phyloP scores from a whole-genome alignment of 2,888 invertebrate genomes.

The Acrobasis consociella region DNA sequence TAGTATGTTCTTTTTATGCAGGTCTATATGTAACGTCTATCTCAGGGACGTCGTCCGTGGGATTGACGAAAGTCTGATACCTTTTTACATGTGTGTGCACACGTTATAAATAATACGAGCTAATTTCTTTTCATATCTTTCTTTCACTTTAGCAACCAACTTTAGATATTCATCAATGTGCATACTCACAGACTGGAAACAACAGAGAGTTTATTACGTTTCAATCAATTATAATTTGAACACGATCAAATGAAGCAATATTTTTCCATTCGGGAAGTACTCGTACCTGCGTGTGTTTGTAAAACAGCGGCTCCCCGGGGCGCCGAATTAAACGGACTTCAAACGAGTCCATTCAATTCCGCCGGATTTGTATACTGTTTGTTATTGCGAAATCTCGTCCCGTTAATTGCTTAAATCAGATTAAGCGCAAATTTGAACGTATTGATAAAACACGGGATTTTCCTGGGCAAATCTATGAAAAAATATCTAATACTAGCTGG shows the following conservation, averaged over 20 bases:
- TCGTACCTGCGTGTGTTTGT: slow-evolving; percentile 1
- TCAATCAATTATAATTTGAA: slow-evolving; percentile 9
- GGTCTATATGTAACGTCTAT: too few species aligned
- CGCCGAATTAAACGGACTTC: slow-evolving; percentile 44
- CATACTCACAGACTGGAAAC: too few species aligned
- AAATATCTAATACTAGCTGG: too few species aligned
- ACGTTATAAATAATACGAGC: too few species aligned
- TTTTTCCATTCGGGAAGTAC: slow-evolving; percentile 20
- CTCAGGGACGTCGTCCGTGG: too few species aligned
- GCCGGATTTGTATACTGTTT: slow-evolving; percentile 39
- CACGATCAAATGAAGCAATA: slow-evolving; percentile 23
- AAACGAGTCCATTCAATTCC: slow-evolving; percentile 43
- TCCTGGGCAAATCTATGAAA: too few species aligned
- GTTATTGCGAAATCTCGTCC: slow-evolving; percentile 32
- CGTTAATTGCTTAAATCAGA: slow-evolving; percentile 38
- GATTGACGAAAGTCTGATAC: too few species aligned
- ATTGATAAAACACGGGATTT: not conserved
- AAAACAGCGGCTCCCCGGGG: slow-evolving; percentile 29
- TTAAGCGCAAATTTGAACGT: slow-evolving; percentile 27
- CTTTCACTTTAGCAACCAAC: too few species aligned
- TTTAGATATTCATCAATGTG: too few species aligned
- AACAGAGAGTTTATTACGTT: not conserved
- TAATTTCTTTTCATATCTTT: too few species aligned
- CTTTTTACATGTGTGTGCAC: too few species aligned
- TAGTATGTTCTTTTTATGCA: too few species aligned